Evolutionary conservation across 2,888 invertebrate species (phyloP).

Genomic region (Xestia xanthographa): DNA sequence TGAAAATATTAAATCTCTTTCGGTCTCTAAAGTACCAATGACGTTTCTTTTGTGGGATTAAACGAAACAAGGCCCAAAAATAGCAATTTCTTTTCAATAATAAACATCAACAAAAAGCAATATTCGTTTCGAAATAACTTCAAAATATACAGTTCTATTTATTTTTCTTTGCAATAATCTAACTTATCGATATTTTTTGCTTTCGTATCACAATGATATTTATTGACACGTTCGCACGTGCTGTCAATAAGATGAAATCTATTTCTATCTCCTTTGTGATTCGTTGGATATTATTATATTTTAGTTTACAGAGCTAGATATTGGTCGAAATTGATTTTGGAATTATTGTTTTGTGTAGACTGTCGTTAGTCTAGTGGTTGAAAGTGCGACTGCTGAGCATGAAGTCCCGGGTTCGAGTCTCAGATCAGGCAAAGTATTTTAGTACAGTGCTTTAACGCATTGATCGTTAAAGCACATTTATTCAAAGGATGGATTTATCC

Average conservation of each 20-base stretch:
- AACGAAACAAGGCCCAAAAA: not conserved
- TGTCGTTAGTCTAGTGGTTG: no score
- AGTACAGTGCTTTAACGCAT: no score
- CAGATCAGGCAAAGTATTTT: no score
- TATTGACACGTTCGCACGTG: conserved; percentile 22
- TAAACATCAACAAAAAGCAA: conserved; percentile 9
- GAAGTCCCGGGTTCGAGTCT: no score
- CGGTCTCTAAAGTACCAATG: not conserved
- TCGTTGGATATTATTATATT: conserved; percentile 23
- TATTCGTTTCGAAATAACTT: conserved; percentile 17
- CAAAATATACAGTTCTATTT: conserved; percentile 6
- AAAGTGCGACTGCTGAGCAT: no score
- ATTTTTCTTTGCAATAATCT: conserved; percentile 15
- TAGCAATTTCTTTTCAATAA: conserved; percentile 8
- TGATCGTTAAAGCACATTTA: no score
- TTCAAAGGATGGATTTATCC: no score
- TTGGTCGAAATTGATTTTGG: conserved; percentile 22
- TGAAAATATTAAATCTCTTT: not conserved
- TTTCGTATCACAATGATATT: conserved; percentile 11
- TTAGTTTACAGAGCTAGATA: conserved; percentile 5
- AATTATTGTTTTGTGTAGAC: not conserved
- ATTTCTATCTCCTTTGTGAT: conserved; percentile 32
- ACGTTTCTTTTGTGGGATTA: not conserved
- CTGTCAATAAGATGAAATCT: conserved; percentile 34
- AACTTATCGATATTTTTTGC: conserved; percentile 18